Conservation (phyloP, 2,888 invertebrate species). For the Dione vanillae region DNA sequence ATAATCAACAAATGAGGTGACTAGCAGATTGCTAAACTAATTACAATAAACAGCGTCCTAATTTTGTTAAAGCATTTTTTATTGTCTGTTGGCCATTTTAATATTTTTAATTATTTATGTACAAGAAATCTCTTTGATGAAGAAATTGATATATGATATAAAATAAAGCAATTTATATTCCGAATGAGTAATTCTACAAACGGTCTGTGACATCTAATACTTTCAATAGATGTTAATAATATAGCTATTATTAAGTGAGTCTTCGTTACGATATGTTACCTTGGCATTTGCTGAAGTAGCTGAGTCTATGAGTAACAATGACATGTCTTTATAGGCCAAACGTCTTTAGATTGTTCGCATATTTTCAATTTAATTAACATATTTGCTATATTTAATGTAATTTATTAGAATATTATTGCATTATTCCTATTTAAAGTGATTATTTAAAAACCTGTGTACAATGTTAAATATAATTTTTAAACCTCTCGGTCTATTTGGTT, state of each 20-base stretch:
- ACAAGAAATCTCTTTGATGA: too few species aligned
- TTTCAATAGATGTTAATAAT: conserved; percentile 31
- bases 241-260: conserved; percentile 23
- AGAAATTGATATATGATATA: neutral
- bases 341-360: conserved; percentile 15
- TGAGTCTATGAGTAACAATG: conserved; percentile 33
- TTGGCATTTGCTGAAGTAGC: conserved; percentile 39
- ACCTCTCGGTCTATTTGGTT: conserved; percentile 26
- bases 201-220: conserved; percentile 26
- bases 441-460: too few species aligned
- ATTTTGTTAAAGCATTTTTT: too few species aligned
- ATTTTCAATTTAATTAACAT: neutral
- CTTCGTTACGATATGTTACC: conserved; percentile 32
- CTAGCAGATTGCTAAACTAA: too few species aligned
- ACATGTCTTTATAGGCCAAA: conserved; percentile 32
- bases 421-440: neutral
- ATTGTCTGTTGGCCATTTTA: too few species aligned
- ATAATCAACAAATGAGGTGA: too few species aligned
- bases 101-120: too few species aligned
- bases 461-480: neutral
- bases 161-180: conserved; percentile 1
- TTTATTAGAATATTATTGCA: neutral
- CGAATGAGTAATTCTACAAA: conserved; percentile 10
- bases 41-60: too few species aligned
- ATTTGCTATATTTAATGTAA: neutral